These are phyloP conservation scores for Electrophaes corylata DNA, from an alignment of 2,888 invertebrate species.

Conservation along the genomic window DNA sequence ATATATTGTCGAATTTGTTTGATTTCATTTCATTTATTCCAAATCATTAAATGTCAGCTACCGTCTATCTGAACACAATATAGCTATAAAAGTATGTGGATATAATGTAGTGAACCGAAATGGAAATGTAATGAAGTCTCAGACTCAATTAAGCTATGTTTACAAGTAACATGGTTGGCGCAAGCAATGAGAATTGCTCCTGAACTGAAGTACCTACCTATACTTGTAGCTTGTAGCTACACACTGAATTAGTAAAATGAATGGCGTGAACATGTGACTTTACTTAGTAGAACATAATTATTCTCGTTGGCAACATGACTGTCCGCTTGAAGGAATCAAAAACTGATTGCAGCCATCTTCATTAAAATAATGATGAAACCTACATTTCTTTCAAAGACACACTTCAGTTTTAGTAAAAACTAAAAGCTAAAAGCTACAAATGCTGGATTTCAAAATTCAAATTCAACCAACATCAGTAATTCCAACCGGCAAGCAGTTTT, in stretches of 20 bases:
- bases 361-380: background rate
- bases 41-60: background rate
- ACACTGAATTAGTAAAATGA: slow-evolving; percentile 5
- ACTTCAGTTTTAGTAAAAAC: background rate
- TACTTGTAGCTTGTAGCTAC: background rate
- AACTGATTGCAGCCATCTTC: background rate
- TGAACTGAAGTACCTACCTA: background rate
- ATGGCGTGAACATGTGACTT: background rate
- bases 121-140: slow-evolving; percentile 28
- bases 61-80: background rate
- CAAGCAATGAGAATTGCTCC: slow-evolving; percentile 13
- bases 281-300: background rate
- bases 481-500: slow-evolving; percentile 4
- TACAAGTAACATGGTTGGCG: slow-evolving; percentile 17
- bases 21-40: background rate
- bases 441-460: slow-evolving; percentile 1
- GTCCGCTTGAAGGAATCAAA: background rate
- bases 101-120: slow-evolving; percentile 11
- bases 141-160: slow-evolving; percentile 33
- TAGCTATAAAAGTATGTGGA: background rate
- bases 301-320: no score
- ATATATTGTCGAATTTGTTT: background rate
- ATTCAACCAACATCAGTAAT: slow-evolving; percentile 7
- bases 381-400: background rate
- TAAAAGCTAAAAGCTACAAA: background rate